phyloP scores from a whole-genome alignment of 2,888 invertebrate genomes.

The Folsomia candida region DNA sequence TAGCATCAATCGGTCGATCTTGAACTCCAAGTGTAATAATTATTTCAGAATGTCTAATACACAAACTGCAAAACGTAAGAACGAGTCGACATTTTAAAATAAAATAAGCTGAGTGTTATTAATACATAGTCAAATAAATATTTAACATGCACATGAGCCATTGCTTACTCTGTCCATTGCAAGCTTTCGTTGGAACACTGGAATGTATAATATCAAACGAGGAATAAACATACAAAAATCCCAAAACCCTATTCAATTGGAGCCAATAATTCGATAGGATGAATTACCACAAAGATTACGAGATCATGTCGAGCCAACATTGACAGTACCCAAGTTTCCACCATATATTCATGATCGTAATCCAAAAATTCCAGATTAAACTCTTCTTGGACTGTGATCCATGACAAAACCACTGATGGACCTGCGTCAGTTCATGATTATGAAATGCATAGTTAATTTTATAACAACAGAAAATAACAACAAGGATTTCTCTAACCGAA shows the following conservation, averaged over 20 bases:
- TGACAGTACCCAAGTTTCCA: constrained; percentile 3
- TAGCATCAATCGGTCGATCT: background rate
- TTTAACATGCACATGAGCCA: too few species aligned
- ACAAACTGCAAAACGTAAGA: background rate
- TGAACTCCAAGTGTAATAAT: background rate
- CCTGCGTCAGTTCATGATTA: too few species aligned
- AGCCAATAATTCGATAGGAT: too few species aligned
- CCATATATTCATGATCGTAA: background rate
- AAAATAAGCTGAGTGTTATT: background rate
- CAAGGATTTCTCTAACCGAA: background rate
- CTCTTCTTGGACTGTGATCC: constrained; percentile 16
- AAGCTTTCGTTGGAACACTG: background rate
- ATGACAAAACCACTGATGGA: constrained; percentile 14
- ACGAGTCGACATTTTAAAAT: background rate
- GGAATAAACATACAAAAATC: too few species aligned
- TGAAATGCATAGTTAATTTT: background rate
- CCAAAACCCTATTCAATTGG: background rate
- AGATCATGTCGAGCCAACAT: constrained; percentile 15
- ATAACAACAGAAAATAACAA: background rate
- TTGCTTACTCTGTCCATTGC: background rate
- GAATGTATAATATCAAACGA: background rate
- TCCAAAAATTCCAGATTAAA: constrained; percentile 13
- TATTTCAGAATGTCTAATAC: background rate
- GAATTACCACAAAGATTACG: constrained; percentile 30
- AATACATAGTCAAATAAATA: too few species aligned